Conservation (phyloP, 2,888 invertebrate genomes). For the Desoria tigrina region DNA sequence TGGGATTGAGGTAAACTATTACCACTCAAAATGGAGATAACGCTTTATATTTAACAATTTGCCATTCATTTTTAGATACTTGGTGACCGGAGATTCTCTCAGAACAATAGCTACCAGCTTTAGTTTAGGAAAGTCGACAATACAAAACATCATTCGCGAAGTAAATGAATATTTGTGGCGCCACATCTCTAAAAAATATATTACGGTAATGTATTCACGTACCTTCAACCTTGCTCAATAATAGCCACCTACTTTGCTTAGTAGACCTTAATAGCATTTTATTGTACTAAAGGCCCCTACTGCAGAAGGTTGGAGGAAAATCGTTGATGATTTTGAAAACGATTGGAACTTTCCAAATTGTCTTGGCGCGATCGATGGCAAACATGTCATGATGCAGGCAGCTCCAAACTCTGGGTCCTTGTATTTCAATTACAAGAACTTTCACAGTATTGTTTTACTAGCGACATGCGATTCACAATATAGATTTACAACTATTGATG, state of each 20-base stretch:
- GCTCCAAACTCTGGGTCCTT: not conserved
- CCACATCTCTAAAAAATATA: no score
- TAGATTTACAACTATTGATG: not conserved
- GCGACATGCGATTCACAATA: not conserved
- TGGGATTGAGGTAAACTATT: not conserved
- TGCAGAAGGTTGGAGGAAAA: not conserved
- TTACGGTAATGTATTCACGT: no score
- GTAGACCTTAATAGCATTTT: not conserved
- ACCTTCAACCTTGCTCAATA: no score
- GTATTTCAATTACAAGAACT: not conserved
- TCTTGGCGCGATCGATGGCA: not conserved
- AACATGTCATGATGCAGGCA: not conserved
- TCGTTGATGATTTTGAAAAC: not conserved
- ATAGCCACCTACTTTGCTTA: no score
- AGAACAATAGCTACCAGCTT: not conserved
- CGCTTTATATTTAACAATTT: no score
- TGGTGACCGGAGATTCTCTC: not conserved
- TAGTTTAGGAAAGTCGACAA: no score
- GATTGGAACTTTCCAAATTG: not conserved
- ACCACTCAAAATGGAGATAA: no score
- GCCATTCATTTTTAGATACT: not conserved
- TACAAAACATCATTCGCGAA: no score
- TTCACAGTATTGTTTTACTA: not conserved
- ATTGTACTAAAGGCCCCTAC: not conserved
- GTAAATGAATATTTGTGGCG: no score